Evolutionary conservation across 2,113 vertebrate species (phyloP), one percentile per base, ranked within the genome.

Genomic region (Leptosomus discolor): DNA sequence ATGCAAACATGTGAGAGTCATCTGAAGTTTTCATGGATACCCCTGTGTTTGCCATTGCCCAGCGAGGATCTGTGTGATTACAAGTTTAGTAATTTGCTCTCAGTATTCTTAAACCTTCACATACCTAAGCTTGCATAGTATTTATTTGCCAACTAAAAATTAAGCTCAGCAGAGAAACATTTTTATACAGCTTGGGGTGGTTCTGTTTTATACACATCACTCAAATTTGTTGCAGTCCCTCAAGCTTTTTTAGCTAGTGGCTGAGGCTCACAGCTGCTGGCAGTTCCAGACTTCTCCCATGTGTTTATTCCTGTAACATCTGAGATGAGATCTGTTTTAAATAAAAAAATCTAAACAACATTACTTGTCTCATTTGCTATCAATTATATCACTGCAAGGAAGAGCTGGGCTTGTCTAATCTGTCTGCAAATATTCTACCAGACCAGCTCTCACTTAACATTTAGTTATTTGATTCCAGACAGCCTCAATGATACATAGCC

Each of bases 291-390:
- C 53, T 53, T 70, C 75, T 63, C 26, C 15, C 54, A 56, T 43
- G 13, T 32, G 51, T 88, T 90, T 88, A 78, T 65, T 68, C 50
- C 76, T 92, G 15, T 71, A 89, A 85, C 39, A 87, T 76, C 86
- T 78, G 92, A 94, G 88, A 92, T 7, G 41, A 71, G 60, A 63
- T 91, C 89, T 95, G 86, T 51, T 95, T 88, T 89, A 74, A 85
- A 92, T 93, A 70, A 84, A 81, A n/a, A 95, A 50, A 81, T n/a
- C 7, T 68, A 89, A 96, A 92, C 56, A 54, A 77, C 67, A 77
- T 86, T 81, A 92, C 24, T 81, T 70, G 61, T 78, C 57, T 76
- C 71, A 84, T 78, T 84, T 84, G 56, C 73, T 85, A 89, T 70
- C 88, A 94, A 68, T 92, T 90, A 83, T 51, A 74, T 65, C 45